Evolutionary conservation across 1,140 invertebrate species (phyloP), one percentile per base, ranked within the genome.

Genomic region (Diabrotica virgifera): DNA sequence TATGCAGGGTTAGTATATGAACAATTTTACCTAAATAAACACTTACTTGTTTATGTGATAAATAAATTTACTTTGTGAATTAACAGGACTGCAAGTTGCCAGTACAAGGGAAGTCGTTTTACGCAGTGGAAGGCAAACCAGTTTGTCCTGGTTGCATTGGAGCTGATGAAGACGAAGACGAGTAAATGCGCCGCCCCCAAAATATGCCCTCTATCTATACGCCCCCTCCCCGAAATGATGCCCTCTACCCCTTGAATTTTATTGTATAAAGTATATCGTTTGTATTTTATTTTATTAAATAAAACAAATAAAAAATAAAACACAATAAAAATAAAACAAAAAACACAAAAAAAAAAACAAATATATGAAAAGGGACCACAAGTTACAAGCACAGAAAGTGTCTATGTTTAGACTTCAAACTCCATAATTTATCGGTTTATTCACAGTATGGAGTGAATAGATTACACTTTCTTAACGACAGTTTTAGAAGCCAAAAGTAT

Each of bases 71-170:
- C 11, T 2, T 54, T n/a, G 12, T 62, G 5, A 24, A 24, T 55
- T 38, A 55, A 35, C 85, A 97, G 95, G 95, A 97, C 81, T 97
- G 96, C 85, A 93, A 94, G 82, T 86, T 88, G 74, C 82, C 93
- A 57, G 93, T 98, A 62, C 89, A 91, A 77, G 94, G 94, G 72
- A 95, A 95, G 80, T 95, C 93, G 62, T 97, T 97, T 84, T 97
- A 97, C 82, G 94, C 92, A 64, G 92, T 95, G 86, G 94, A 95
- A 82, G 92, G 91, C 72, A 93, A 94, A 80, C 93, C 93, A 35
- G 91, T 95, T 67, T 95, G 93, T 82, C 90, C 90, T 46, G 88
- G 90, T 81, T 95, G 93, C 81, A 91, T 92, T 74, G 93, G 93
- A 66, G 90, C 93, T 53, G 92, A 94, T 73, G 92, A 94, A 73